Conservation (phyloP, 2,113 vertebrate species). For the Ciconia stormi region DNA sequence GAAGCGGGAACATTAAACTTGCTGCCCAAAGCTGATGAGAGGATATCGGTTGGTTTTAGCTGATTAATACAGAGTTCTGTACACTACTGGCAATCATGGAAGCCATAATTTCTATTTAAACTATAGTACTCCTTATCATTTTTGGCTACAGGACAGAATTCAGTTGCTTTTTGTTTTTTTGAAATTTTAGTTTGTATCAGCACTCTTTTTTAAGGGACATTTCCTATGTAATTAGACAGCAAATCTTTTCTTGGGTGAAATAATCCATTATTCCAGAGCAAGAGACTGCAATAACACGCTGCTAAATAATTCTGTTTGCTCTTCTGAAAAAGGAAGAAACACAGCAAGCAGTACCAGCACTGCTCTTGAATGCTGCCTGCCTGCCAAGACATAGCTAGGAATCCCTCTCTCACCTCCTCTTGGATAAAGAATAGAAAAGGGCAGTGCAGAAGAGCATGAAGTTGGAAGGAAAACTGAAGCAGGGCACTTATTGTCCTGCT, state of each 20-base stretch:
- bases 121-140: neutral
- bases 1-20: neutral
- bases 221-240: neutral
- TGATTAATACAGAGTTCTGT: neutral
- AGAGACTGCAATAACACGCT: neutral
- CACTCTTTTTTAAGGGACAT: neutral
- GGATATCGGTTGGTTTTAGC: neutral
- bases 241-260: neutral
- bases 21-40: neutral
- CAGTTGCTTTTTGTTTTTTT: neutral
- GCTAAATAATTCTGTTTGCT: neutral
- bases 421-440: neutral
- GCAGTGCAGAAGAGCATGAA: neutral
- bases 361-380: neutral
- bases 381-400: neutral
- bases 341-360: neutral
- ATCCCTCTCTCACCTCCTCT: neutral
- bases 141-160: neutral
- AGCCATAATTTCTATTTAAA: neutral
- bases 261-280: neutral
- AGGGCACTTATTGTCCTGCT: neutral
- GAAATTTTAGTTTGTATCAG: neutral
- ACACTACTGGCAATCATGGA: neutral
- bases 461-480: neutral
- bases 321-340: neutral